Evolutionary conservation across 2,797 vertebrate genomes (phyloP), one percentile per base, ranked within the genome.

Genomic region (Ambastaia sidthimunki): DNA sequence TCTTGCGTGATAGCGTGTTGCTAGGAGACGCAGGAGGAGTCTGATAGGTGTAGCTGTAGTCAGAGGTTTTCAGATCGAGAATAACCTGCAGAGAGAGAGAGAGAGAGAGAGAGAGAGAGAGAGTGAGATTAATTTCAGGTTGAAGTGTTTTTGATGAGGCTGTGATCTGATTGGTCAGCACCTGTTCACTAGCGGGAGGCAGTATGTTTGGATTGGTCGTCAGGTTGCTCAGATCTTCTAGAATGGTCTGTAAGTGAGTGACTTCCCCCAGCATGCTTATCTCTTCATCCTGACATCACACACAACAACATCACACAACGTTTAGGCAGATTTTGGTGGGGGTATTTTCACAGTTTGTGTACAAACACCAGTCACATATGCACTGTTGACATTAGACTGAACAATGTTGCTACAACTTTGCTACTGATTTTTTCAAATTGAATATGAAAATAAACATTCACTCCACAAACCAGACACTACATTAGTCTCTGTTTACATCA

Each of bases 241-340:
- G 87, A 67, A 95, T 95, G 21, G 94, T 94, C 89, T 96, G 95
- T 16, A 96, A 88, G 85, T 96, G 95, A 15, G 94, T 95, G 48
- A 95, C 93, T 81, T 96, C 94, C 0, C 94, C 94, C 37, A 96
- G 88, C 95, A 96, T 94, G 87, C 94, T 90, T 57, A 95, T 95
- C 88, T 96, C 95, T 77, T 96, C 93, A 82, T 95, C 93, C 95
- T 96, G 52, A 62, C 47, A 71, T 48, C 18, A 71, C 41, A 74
- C 47, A 44, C 5, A 6, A 15, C 19, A 1, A 31, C 23, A 1
- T n/a, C 18, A 23, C 19, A n/a, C 25, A 19, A 68, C 13, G 55
- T 55, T 62, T 3, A 66, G 9, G 60, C 4, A 74, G 13, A 60
- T 16, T 44, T 34, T n/a, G n/a, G n/a, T n/a, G n/a, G n/a, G n/a